Evolutionary conservation across 2,113 vertebrate species (phyloP), one percentile per base, ranked within the genome.

Genomic region (Desmodus rotundus): DNA sequence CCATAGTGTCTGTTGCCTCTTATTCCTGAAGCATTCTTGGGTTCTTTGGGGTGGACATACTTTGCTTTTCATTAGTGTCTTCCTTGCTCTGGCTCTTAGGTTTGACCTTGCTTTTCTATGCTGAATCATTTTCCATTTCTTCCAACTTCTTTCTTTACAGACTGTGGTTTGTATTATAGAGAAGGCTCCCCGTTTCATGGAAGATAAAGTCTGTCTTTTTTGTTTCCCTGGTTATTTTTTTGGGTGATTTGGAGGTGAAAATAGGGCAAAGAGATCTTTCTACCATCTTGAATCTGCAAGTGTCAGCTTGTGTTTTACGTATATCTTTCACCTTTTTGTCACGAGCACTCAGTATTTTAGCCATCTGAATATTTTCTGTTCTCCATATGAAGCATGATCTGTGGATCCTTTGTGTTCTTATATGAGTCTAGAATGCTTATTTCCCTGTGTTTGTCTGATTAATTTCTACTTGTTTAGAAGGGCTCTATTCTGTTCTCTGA

Each of bases 251-350:
- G 61, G 41, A 80, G 45, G 43, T 92, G 36, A 89, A 94, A 89
- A 85, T 68, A 73, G 28, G 56, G 9, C 45, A 72, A 36, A 38
- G 58, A 85, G 78, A 31, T 54, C 17, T 54, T 73, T 65, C 65
- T 65, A 4, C 41, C 81, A 83, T 89, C 38, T 94, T 82, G 33
- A 70, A 50, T 89, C 41, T 76, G 31, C 11, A 81, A 52, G 17
- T 93, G 90, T 93, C 22, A 76, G 22, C n/a, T 52, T 85, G 16
- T 96, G 14, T 94, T 67, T 91, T 47, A 80, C 41, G 72, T 89
- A 78, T 91, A 84, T 74, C 12, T 87, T 92, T 38, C 16, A 58
- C 58, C 47, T 33, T 94, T 97, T 77, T 22, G 78, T 97, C 28
- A 81, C 38, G 47, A 74, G 28, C 33, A 2, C 5, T 92, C 24